Percentiles rank a stretch among this genome's conserved stretches.
Conservation (phyloP, 2,888 invertebrate species). For the Steinernema hermaphroditum region DNA sequence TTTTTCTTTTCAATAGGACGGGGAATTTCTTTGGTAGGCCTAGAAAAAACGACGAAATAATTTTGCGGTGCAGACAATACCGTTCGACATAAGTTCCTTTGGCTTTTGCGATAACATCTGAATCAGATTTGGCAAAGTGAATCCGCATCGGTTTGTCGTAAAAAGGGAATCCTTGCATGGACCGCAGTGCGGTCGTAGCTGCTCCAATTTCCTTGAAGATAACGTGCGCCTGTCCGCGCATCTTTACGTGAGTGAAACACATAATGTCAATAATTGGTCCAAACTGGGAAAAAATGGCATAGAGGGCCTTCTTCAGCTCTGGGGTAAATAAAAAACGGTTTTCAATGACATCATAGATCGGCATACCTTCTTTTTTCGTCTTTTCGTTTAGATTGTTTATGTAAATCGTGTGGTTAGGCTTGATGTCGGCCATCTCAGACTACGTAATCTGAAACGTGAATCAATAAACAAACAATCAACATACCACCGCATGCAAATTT, state of each 20-base stretch:
- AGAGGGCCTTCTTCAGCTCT: constrained; percentile 94
- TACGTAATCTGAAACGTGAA: no score
- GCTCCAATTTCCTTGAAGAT: constrained; percentile 70
- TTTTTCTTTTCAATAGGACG: constrained; percentile 6
- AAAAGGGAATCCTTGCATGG: constrained; percentile 99
- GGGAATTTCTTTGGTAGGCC: background rate
- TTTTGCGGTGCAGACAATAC: constrained; percentile 65
- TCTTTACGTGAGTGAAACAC: constrained; percentile 90
- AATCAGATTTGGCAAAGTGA: constrained; percentile 89
- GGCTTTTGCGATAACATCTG: constrained; percentile 91
- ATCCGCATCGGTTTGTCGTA: constrained; percentile 99
- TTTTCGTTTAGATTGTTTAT: constrained; percentile 99
- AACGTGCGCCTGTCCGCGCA: constrained; percentile 81
- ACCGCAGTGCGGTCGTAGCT: constrained; percentile 90
- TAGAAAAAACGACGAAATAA: background rate
- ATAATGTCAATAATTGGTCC: constrained; percentile 97
- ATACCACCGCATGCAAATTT: no score
- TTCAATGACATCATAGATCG: background rate
- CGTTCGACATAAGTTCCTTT: constrained; percentile 96
- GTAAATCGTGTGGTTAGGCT: constrained; percentile 94
- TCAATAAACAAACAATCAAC: no score
- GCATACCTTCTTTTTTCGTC: constrained; percentile 85
- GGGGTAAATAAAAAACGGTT: constrained; percentile 32
- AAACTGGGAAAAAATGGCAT: constrained; percentile 98
- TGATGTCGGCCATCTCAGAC: constrained; percentile 61